phyloP scores from a whole-genome alignment of 2,113 vertebrate species.

The Naja naja region DNA sequence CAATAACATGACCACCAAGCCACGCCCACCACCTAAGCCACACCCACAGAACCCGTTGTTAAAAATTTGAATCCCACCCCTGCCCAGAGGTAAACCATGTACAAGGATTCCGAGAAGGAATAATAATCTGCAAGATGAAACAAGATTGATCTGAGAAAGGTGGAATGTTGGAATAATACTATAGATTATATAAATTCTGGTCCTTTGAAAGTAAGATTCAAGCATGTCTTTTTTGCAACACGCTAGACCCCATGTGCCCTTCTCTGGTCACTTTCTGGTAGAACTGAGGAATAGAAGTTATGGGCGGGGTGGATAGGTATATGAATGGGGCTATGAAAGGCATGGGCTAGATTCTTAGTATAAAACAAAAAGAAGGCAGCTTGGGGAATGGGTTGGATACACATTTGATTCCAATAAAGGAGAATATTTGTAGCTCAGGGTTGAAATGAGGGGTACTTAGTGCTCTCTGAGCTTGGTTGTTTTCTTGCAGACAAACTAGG shows the following conservation, averaged over 20 bases:
- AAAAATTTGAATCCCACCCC: too few relatives aligned
- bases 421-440: neutral
- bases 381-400: neutral
- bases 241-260: neutral
- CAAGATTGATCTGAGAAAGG: neutral
- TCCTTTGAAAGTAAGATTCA: neutral
- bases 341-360: neutral
- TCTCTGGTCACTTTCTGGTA: neutral
- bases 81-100: neutral
- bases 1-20: too few relatives aligned
- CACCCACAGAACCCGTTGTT: too few relatives aligned
- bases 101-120: neutral
- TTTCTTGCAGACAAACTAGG: neutral
- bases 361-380: neutral
- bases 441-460: neutral
- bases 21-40: too few relatives aligned
- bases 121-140: neutral
- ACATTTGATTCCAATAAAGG: neutral
- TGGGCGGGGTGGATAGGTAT: neutral
- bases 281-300: neutral
- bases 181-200: neutral
- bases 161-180: neutral
- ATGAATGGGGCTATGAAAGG: neutral
- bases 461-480: neutral
- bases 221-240: neutral